Evolutionary conservation across 1,140 invertebrate genomes (phyloP), one percentile per base, ranked within the genome.

Genomic region (Odontomachus brunneus): DNA sequence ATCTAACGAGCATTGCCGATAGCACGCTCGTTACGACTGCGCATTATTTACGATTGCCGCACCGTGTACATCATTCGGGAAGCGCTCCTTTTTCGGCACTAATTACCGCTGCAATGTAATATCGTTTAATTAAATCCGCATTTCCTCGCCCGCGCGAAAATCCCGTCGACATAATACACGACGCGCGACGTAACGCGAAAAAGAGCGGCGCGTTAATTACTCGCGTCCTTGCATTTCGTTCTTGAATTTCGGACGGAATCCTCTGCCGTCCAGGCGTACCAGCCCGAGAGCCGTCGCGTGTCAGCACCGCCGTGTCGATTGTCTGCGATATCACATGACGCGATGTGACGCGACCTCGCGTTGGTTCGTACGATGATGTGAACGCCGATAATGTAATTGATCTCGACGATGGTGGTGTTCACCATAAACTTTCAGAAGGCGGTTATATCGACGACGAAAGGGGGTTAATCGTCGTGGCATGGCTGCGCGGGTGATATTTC

Each of bases 91-190:
- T 76, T 55, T 19, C 60, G 24, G 38, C 65, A 53, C 75, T 80
- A 80, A 80, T 80, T 80, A 80, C 51, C 51, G 51, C 65, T 33
- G 29, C 26, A 48, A 80, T 80, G 53, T 69, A 57, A 51, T 80
- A 48, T n/a, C 22, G 33, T 80, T 80, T 71, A 80, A 80, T 80
- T 80, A 80, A 80, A 80, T 80, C 71, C 65, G 51, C 65, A 80
- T 80, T 44, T 44, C 9, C 22, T 59, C 22, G 33, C 24, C 17
- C 65, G 22, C 75, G 33, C 57, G 55, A 80, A 69, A 80, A 80
- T 80, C 48, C 57, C 38, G 48, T 33, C 49, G 51, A 80, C 65
- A 71, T 69, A 76, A 69, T 69, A 51, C 66, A 44, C 51, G 51
- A 7, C n/a, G 75, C 22, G 7, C n/a, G 33, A 53, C 63, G 33